A percentile compares a stretch with the other conserved stretches of the same genome.
Evolutionary conservation across 2,113 vertebrate species (phyloP).

Genomic region (Erythrolamprus reginae): DNA sequence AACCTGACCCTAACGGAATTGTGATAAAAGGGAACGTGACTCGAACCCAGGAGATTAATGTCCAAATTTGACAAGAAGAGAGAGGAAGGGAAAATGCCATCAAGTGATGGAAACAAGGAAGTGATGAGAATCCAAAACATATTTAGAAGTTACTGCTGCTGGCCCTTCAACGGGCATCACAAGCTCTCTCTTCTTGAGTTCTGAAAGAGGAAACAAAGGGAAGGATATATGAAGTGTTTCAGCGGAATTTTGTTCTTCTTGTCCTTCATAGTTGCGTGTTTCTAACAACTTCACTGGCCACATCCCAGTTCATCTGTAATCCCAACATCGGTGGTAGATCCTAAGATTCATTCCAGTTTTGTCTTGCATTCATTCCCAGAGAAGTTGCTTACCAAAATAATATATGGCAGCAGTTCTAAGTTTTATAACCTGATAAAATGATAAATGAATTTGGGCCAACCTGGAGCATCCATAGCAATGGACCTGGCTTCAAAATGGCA

Average conservation of each 20-base stretch:
- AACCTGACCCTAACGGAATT: slow-evolving; percentile 72
- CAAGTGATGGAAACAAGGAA: slow-evolving; percentile 48
- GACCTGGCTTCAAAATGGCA: background rate
- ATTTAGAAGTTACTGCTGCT: slow-evolving; percentile 24
- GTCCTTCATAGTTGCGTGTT: background rate
- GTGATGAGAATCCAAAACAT: slow-evolving; percentile 54
- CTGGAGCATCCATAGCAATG: background rate
- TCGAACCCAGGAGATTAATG: slow-evolving; percentile 68
- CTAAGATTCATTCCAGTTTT: background rate
- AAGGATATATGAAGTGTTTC: background rate
- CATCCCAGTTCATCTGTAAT: background rate
- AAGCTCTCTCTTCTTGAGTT: background rate
- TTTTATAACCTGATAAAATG: background rate
- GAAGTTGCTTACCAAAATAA: background rate
- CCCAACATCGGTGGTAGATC: background rate
- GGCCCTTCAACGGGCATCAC: slow-evolving; percentile 4
- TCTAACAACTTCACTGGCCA: background rate
- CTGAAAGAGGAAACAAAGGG: background rate
- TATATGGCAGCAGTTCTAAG: background rate
- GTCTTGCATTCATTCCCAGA: background rate
- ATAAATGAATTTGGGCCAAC: background rate
- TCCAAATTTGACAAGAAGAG: slow-evolving; percentile 69
- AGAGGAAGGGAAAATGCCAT: background rate
- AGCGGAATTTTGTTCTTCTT: background rate
- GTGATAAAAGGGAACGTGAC: slow-evolving; percentile 78